These are phyloP conservation scores for Oreonectes daqikongensis DNA, from an alignment of 2,797 vertebrate species.

Conservation along the genomic window DNA sequence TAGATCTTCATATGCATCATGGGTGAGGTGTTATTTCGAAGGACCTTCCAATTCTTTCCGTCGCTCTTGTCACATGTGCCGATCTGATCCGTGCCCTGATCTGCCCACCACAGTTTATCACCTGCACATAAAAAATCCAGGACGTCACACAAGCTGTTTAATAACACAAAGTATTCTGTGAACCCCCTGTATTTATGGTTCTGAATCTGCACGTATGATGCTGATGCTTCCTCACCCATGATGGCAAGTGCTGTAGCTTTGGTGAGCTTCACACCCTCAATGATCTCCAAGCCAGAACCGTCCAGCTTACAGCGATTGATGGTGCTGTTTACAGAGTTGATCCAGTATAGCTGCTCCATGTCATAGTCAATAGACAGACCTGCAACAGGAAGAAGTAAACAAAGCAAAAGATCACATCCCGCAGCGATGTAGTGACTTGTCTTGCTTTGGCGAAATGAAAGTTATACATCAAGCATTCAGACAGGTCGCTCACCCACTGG, in stretches of 20 bases:
- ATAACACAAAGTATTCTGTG: background rate
- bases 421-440: too few species aligned
- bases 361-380: constrained; percentile 93
- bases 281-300: constrained; percentile 82
- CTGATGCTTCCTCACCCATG: constrained; percentile 83
- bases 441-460: background rate
- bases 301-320: constrained; percentile 90
- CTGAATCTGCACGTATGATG: background rate
- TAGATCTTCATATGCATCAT: constrained; percentile 99
- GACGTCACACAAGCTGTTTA: background rate
- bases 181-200: background rate
- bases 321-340: constrained; percentile 91
- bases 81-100: constrained; percentile 91
- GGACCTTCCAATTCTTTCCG: constrained; percentile 81
- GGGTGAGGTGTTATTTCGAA: constrained; percentile 88
- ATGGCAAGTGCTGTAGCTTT: constrained; percentile 93
- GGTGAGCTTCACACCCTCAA: constrained; percentile 83
- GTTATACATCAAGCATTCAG: background rate
- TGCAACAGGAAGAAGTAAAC: constrained; percentile 56
- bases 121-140: constrained; percentile 68
- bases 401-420: background rate
- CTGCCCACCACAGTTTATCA: constrained; percentile 95
- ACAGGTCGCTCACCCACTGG: constrained; percentile 84
- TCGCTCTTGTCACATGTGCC: constrained; percentile 93
- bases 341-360: constrained; percentile 90